Evolutionary conservation across 1,140 invertebrate species (phyloP), one percentile per base, ranked within the genome.

Genomic region (Rhyacophila brunnea): DNA sequence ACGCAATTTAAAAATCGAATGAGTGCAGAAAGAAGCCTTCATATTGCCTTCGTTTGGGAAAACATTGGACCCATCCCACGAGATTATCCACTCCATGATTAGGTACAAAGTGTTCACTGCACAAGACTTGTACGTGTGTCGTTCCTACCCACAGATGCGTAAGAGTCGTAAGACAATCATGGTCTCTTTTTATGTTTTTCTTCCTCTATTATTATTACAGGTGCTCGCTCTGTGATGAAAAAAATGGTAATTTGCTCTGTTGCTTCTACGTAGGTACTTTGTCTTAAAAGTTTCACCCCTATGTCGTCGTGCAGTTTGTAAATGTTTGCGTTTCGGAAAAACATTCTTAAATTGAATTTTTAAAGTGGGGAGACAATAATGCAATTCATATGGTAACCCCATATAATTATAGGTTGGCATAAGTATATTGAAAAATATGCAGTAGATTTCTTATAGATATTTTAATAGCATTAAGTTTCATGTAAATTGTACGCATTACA

Each of bases 181-280:
- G 23, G 23, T 5, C 4, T 13, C 38, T 13, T 48, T 56, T 56
- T 48, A 56, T 38, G 44, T 34, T 56, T 23, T 17, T 19, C 23
- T 20, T 47, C 32, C 14, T 28, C 17, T 50, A 38, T 58, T 58
- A 38, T 58, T 58, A 50, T 58, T 58, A 42, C 48, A 50, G 47
- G 54, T 56, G 54, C 51, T 44, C 20, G 54, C 51, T 44, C 20
- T 28, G 51, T 54, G 38, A 56, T 56, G 40, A 50, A 58, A 58
- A 58, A 58, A 58, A 58, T 58, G 56, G 36, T 50, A 58, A 58
- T 58, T 47, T 57, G 10, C 9, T 47, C 23, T 28, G 23, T 28
- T 28, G 23, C 23, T 28, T 28, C 23, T 28, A 3, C 23, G 9
- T 28, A 3, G 4, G 9, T 42, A 17, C 40, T 42, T 42, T 42